These are phyloP conservation scores for Sipha flava DNA, from an alignment of 1,140 invertebrate genomes.

Conservation along the genomic window DNA sequence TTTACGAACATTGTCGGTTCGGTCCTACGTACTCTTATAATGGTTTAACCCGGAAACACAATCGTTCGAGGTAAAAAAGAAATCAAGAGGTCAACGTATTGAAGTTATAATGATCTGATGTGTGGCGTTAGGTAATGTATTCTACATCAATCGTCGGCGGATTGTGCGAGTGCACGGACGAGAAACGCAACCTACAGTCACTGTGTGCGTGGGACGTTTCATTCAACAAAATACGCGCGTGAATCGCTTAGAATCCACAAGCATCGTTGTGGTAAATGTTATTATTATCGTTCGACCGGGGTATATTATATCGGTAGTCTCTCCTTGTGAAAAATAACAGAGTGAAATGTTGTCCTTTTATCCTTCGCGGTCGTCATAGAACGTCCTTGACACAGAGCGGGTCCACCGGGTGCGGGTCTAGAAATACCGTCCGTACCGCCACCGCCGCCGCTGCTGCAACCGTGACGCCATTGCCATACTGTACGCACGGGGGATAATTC, in stretches of 20 bases:
- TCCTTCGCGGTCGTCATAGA: not conserved
- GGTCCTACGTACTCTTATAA: not conserved
- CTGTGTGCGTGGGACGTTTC: not conserved
- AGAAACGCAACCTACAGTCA: not conserved
- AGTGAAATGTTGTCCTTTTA: not conserved
- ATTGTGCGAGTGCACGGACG: not conserved
- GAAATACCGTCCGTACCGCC: not conserved
- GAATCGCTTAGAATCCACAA: not conserved
- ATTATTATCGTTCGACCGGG: not conserved
- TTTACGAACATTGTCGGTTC: not conserved
- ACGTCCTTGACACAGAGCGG: slow-evolving; percentile 31
- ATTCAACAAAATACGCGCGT: not conserved
- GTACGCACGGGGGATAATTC: not conserved
- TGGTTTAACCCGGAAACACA: not conserved
- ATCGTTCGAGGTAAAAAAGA: not conserved
- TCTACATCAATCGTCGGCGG: not conserved
- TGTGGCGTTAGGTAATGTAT: not conserved
- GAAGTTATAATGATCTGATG: not conserved
- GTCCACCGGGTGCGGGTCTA: slow-evolving; percentile 22
- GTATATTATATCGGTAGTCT: not conserved
- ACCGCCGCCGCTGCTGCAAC: not conserved
- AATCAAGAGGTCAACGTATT: not conserved
- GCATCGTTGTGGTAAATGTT: not conserved
- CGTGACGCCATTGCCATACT: not conserved
- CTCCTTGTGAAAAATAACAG: not conserved